These are phyloP conservation scores for Colaptes auratus DNA, from an alignment of 2,113 vertebrate species.

Conservation along the genomic window DNA sequence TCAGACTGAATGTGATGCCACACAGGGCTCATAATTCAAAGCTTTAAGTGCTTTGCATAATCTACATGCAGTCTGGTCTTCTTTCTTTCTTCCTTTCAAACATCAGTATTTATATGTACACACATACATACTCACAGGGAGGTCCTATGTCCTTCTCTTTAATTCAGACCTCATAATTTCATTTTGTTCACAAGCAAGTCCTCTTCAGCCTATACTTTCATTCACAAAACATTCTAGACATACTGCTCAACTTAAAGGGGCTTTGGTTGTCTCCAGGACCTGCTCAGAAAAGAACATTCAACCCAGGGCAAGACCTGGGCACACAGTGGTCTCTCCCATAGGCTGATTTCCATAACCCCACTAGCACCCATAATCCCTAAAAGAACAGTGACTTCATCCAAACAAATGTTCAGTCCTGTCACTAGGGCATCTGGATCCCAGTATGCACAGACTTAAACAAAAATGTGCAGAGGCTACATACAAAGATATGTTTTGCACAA, in stretches of 20 bases:
- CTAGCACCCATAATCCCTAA: not conserved
- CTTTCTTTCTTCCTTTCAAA: not conserved
- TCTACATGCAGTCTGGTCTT: not conserved
- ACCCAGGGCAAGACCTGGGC: accelerated
- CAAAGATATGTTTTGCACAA: not conserved
- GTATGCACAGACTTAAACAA: not conserved
- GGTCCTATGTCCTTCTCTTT: not conserved
- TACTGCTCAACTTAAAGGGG: not conserved
- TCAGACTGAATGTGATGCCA: not conserved
- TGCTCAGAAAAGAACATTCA: not conserved
- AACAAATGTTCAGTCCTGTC: not conserved
- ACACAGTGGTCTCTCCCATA: accelerated
- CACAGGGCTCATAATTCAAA: not conserved
- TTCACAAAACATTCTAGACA: not conserved
- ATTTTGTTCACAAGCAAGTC: not conserved
- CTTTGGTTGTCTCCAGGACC: not conserved
- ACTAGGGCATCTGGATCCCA: not conserved
- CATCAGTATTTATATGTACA: not conserved
- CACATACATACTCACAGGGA: too few relatives aligned
- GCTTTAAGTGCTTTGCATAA: not conserved
- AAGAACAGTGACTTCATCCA: not conserved
- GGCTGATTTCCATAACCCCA: not conserved
- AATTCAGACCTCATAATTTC: too few relatives aligned
- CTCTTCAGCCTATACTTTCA: not conserved
- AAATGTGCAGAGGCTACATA: not conserved